Conservation (phyloP, 2,797 vertebrate species). For the Siniperca scherzeri region DNA sequence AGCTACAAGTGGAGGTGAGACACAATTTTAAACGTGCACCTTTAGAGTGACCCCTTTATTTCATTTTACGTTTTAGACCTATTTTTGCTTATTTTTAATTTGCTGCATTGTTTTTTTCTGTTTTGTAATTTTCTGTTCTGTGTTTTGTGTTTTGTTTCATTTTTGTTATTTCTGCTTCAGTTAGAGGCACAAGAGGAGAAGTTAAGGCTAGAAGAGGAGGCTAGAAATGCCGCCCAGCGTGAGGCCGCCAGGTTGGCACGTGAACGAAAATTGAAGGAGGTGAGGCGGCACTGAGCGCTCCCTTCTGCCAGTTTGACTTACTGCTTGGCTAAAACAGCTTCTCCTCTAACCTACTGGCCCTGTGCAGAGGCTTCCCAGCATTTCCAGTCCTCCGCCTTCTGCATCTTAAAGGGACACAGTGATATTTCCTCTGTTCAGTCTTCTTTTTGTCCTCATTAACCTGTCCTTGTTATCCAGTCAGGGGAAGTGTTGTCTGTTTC, state of each 20-base stretch:
- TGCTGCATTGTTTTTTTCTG: conserved; percentile 74
- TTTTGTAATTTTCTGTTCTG: conserved; percentile 77
- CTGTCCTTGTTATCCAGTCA: not conserved
- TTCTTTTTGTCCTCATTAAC: conserved; percentile 28
- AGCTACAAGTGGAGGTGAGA: conserved; percentile 91
- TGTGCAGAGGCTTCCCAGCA: conserved; percentile 36
- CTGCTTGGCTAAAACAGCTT: conserved; percentile 49
- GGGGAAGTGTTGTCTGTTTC: not conserved
- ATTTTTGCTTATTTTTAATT: conserved; percentile 80
- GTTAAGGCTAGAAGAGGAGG: conserved; percentile 99
- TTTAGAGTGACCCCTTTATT: conserved; percentile 21
- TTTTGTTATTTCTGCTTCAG: conserved; percentile 93
- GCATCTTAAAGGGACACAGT: conserved; percentile 6
- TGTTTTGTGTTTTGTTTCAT: conserved; percentile 83
- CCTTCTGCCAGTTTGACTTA: conserved; percentile 69
- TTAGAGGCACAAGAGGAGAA: conserved; percentile 99
- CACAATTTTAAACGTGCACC: not conserved
- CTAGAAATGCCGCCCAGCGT: conserved; percentile 95
- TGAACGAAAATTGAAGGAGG: conserved; percentile 96
- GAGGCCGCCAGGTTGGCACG: conserved; percentile 96
- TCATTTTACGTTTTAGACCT: conserved; percentile 65
- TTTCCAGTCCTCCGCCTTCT: conserved; percentile 26
- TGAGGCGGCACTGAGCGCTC: conserved; percentile 90
- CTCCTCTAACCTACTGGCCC: conserved; percentile 55
- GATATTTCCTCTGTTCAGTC: conserved; percentile 5